Evolutionary conservation across 2,888 invertebrate species (phyloP).

Genomic region (Drosophila anomalipes): DNA sequence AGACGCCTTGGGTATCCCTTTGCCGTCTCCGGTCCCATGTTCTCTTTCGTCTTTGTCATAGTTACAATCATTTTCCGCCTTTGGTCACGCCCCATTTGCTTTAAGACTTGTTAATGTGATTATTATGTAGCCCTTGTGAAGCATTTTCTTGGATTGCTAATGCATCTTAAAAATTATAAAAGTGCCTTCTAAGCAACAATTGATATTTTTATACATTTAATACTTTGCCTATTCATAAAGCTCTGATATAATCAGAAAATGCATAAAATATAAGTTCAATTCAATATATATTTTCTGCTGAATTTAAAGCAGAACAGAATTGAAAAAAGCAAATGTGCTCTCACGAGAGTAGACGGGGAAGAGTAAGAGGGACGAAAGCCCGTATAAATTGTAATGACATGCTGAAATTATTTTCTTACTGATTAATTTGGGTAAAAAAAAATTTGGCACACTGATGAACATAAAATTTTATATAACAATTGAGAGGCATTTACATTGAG

Average conservation of each 20-base stretch:
- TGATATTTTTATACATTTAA: neutral
- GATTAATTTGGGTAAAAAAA: conserved; percentile 1
- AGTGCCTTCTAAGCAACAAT: neutral
- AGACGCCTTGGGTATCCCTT: conserved; percentile 67
- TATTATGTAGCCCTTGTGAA: conserved; percentile 39
- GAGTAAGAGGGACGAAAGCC: neutral
- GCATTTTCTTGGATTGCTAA: conserved; percentile 31
- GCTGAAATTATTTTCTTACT: neutral
- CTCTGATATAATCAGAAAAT: neutral
- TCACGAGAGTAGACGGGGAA: neutral
- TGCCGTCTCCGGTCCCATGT: conserved; percentile 21
- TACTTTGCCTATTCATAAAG: neutral
- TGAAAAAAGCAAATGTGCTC: neutral
- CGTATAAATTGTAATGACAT: neutral
- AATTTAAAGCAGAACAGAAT: neutral
- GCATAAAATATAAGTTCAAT: neutral
- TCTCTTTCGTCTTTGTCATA: conserved; percentile 35
- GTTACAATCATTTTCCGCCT: conserved; percentile 49
- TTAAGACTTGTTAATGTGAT: conserved; percentile 64
- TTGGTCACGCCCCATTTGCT: conserved; percentile 57
- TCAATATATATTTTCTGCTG: neutral
- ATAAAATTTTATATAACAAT: conserved; percentile 12
- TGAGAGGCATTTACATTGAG: conserved; percentile 18
- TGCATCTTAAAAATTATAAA: conserved; percentile 12
- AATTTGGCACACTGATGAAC: neutral